A percentile compares a stretch with the other conserved stretches of the same genome.
phyloP scores from a whole-genome alignment of 2,797 vertebrate genomes.

The Notoglanidium macrostoma region DNA sequence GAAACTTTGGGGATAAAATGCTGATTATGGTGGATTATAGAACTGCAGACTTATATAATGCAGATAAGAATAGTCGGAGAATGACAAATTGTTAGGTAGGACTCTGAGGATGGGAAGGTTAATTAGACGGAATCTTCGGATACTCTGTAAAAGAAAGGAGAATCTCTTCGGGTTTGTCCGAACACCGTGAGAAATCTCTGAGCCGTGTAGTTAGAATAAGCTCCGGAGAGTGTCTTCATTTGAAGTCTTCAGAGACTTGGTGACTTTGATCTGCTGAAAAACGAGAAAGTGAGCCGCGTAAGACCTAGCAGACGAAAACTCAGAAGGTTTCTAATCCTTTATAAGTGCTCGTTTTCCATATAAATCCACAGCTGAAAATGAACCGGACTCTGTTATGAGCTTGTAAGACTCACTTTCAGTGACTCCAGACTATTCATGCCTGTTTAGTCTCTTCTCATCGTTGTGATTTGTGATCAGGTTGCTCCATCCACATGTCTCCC shows the following conservation, averaged over 20 bases:
- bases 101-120: neutral
- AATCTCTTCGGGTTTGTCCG: constrained; percentile 20
- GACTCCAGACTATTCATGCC: neutral
- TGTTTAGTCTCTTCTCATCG: no score
- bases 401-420: neutral
- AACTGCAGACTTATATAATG: constrained; percentile 16
- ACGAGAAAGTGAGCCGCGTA: constrained; percentile 43
- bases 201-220: constrained; percentile 34
- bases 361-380: constrained; percentile 37
- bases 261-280: constrained; percentile 51
- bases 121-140: constrained; percentile 18
- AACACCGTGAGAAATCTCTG: constrained; percentile 28
- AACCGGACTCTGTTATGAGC: constrained; percentile 22
- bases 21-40: constrained; percentile 31
- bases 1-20: constrained; percentile 11
- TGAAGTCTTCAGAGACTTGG: constrained; percentile 44
- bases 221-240: constrained; percentile 24
- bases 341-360: constrained; percentile 35
- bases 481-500: neutral
- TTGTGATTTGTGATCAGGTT: neutral
- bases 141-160: neutral
- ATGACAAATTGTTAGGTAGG: constrained; percentile 2
- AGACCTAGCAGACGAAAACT: constrained; percentile 42
- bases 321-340: constrained; percentile 51
- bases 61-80: constrained; percentile 5